A percentile compares a stretch with the other conserved stretches of the same genome.
Conservation (phyloP, 2,888 invertebrate genomes). For the Gymnoscelis rufifasciata region DNA sequence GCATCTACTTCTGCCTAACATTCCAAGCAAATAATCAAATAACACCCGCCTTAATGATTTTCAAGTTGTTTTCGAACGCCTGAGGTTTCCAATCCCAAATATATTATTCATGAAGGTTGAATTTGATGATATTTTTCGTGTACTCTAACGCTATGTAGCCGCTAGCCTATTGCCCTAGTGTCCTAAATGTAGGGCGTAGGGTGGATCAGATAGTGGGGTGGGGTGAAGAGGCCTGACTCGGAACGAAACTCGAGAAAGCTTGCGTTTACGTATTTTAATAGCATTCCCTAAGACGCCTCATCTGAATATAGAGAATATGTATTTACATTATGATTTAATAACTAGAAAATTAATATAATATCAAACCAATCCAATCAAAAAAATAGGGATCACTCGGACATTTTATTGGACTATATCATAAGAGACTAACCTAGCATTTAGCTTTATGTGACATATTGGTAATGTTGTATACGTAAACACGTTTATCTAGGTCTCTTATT, state of each 20-base stretch:
- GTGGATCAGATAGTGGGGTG: slow-evolving; percentile 26
- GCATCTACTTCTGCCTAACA: too few species aligned
- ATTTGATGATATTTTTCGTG: slow-evolving; percentile 28
- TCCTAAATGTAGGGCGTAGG: slow-evolving; percentile 48
- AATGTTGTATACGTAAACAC: neutral
- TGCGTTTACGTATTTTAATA: neutral
- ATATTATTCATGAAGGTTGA: neutral
- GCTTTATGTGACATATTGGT: too few species aligned
- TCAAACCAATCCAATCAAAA: too few species aligned
- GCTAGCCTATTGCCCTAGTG: slow-evolving; percentile 60
- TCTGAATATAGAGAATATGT: too few species aligned
- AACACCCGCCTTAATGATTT: too few species aligned
- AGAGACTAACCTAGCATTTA: too few species aligned
- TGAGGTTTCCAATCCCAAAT: slow-evolving; percentile 3
- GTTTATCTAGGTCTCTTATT: neutral
- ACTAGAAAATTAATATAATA: too few species aligned
- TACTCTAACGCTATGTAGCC: slow-evolving; percentile 43
- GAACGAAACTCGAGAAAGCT: neutral
- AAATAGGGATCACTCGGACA: too few species aligned
- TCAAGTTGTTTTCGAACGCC: neutral
- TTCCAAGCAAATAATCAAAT: too few species aligned
- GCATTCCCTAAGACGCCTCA: too few species aligned
- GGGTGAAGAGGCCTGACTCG: neutral
- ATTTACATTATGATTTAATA: too few species aligned
- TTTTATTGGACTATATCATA: too few species aligned